phyloP scores from a whole-genome alignment of 2,888 invertebrate genomes.

The Eulithis prunata region DNA sequence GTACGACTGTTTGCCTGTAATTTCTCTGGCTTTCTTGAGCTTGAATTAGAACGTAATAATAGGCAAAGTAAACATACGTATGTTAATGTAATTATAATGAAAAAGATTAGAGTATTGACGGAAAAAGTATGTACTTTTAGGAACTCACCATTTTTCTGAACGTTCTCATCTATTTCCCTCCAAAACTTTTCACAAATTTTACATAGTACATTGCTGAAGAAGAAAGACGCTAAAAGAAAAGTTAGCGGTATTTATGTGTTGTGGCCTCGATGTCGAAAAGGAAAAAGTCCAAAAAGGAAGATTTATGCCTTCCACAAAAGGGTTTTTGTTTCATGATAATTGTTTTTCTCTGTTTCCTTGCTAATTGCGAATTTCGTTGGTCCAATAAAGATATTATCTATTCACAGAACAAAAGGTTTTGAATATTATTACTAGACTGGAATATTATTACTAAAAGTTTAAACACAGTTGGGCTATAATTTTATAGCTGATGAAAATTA shows the following conservation, averaged over 20 bases:
- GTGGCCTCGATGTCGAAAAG: constrained; percentile 61
- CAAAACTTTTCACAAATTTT: constrained; percentile 20
- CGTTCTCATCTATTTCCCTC: neutral
- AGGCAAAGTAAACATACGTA: constrained; percentile 16
- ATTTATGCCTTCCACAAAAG: constrained; percentile 65
- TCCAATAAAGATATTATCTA: constrained; percentile 23
- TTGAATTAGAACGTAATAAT: constrained; percentile 14
- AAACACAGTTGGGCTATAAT: neutral
- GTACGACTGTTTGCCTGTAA: constrained; percentile 32
- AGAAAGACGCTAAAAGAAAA: constrained; percentile 45
- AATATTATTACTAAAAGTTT: neutral
- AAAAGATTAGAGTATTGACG: neutral
- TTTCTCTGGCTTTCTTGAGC: constrained; percentile 20
- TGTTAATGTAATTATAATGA: constrained; percentile 11
- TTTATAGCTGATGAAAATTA: too few relatives aligned
- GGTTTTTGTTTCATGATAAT: constrained; percentile 59
- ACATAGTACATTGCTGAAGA: constrained; percentile 32
- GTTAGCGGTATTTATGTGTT: constrained; percentile 57
- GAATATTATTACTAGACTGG: neutral
- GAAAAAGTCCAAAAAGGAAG: constrained; percentile 57
- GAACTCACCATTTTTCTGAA: too few relatives aligned
- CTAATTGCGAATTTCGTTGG: constrained; percentile 55
- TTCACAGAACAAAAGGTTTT: constrained; percentile 9
- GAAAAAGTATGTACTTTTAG: too few relatives aligned
- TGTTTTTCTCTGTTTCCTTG: constrained; percentile 53